Evolutionary conservation across 2,797 vertebrate species (phyloP).

Genomic region (Coracias cyanogaster): DNA sequence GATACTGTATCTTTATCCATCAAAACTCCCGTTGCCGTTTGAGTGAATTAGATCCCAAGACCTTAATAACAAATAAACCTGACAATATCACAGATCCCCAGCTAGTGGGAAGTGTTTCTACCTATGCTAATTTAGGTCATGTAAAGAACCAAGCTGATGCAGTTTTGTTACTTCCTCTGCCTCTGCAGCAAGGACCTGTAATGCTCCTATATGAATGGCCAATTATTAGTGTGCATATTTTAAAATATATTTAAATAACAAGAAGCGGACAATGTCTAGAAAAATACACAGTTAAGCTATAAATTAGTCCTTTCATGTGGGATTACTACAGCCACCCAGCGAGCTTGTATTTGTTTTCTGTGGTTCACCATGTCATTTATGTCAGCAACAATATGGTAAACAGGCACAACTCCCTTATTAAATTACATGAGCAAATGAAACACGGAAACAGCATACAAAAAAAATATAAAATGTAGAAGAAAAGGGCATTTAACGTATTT

Average conservation of each 20-base stretch:
- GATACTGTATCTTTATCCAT: background rate
- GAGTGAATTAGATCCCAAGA: background rate
- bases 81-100: background rate
- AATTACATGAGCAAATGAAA: background rate
- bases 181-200: background rate
- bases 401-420: background rate
- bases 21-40: background rate
- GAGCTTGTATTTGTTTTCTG: constrained; percentile 20
- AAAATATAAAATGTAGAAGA: no score
- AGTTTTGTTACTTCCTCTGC: background rate
- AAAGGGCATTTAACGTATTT: accelerated
- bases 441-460: background rate
- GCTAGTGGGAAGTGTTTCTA: background rate
- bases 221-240: background rate
- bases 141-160: background rate
- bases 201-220: background rate
- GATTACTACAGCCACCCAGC: background rate
- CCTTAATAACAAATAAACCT: background rate
- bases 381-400: background rate
- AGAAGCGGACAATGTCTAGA: constrained; percentile 44
- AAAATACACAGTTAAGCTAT: constrained; percentile 16
- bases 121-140: accelerated
- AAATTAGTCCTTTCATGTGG: background rate
- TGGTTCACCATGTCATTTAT: background rate
- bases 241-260: constrained; percentile 29